Base-by-base conservation (phyloP, 2,113 vertebrate genomes). In the Ictidomys tridecemlineatus region DNA sequence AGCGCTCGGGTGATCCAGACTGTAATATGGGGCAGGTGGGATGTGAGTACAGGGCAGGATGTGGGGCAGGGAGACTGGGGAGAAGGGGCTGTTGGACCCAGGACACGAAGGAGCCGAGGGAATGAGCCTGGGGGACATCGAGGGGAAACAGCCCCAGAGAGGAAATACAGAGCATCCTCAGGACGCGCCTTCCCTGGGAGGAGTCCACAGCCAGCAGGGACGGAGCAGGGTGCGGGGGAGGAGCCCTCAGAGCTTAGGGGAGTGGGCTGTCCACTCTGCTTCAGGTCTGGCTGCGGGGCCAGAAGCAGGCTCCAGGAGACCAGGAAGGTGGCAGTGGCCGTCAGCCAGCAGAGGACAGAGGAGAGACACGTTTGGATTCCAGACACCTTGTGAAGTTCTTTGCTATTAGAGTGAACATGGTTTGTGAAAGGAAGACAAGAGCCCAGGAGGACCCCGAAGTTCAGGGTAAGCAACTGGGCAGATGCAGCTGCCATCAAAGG, bases 41-140 rank as follows among this genome's bases (percentile, higher is more conserved):
- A 34, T 17, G 17, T 72, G 80, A 17, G 18, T 2, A 48, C 3
- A 2, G 7, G 4, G 39, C 5, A 18, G 28, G 10, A 37, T 5
- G 3, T 2, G 37, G 51, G 45, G 42, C 51, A 4, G 51, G 51
- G 13, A 53, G 51, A 53, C 51, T 53, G 3, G 14, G 51, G 51
- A 16, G 51, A 10, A 53, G 56, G n/a, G 48, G 78, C 34, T 51
- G 5, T 12, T 51, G 48, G 48, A 13, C 10, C 48, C 48, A 51
- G 48, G 48, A 51, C 48, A 51, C 13, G 51, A 14, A 53, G 56
- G n/a, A 48, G 78, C 34, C 17, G n/a, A 42, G 16, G 84, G 5
- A 70, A 45, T 8, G 20, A 11, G 69, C 39, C 48, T 11, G 39
- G 45, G 11, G 26, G 6, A 0, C 2, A 0, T 2, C 4, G 16